Conservation (phyloP, 2,888 invertebrate genomes). For the Pterobdella sp. region DNA sequence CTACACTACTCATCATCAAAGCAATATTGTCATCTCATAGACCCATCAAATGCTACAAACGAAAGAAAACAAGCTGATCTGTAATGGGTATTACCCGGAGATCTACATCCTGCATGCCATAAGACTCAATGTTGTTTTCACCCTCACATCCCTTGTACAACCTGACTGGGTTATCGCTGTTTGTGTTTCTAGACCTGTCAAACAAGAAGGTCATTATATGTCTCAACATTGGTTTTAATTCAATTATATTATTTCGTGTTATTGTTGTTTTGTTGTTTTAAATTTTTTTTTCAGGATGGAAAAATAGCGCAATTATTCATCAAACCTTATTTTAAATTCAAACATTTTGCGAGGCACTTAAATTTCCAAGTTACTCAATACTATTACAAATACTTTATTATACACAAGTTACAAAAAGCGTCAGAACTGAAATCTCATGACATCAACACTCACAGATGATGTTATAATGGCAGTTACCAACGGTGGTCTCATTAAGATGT, state of each 20-base stretch:
- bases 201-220: slow-evolving; percentile 58
- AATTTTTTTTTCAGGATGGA: not conserved
- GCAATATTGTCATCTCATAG: slow-evolving; percentile 38
- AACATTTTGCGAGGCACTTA: not conserved
- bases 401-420: too few relatives aligned
- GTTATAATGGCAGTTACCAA: slow-evolving; percentile 89
- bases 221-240: too few relatives aligned
- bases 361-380: slow-evolving; percentile 4
- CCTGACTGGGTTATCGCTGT: slow-evolving; percentile 97
- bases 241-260: too few relatives aligned
- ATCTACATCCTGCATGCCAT: slow-evolving; percentile 93
- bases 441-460: too few relatives aligned
- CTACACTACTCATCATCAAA: not conserved
- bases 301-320: not conserved
- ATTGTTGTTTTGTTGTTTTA: slow-evolving; percentile 11
- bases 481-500: slow-evolving; percentile 91
- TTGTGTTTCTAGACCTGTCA: slow-evolving; percentile 67
- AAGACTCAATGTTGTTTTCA: slow-evolving; percentile 80
- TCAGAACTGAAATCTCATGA: too few relatives aligned
- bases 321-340: not conserved
- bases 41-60: slow-evolving; percentile 76
- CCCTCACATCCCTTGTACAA: slow-evolving; percentile 85
- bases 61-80: slow-evolving; percentile 72
- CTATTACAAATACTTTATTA: too few relatives aligned
- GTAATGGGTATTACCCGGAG: slow-evolving; percentile 96